phyloP scores from a whole-genome alignment of 2,797 vertebrate genomes.

The Anguilla anguilla region DNA sequence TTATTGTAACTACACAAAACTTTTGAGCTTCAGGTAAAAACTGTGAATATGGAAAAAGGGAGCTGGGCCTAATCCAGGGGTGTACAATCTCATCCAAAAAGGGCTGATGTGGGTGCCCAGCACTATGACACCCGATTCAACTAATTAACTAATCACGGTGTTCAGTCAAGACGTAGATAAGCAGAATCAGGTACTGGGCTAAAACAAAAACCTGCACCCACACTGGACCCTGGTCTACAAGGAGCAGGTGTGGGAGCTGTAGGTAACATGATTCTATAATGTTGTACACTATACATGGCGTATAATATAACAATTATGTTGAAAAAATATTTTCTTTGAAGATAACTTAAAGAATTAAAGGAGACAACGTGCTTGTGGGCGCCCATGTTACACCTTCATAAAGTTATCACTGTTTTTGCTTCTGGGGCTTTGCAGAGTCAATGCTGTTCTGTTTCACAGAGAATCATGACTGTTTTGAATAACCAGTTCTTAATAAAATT shows the following conservation, averaged over 20 bases:
- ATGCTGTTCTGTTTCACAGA: background rate
- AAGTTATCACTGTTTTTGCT: background rate
- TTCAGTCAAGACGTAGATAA: background rate
- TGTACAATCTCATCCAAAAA: background rate
- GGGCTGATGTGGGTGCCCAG: constrained; percentile 26
- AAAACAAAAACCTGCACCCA: background rate
- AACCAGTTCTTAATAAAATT: background rate
- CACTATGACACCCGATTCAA: background rate
- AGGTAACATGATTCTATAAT: background rate
- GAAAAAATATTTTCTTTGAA: background rate
- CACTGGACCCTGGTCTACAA: background rate
- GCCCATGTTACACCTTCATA: background rate
- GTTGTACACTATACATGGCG: background rate
- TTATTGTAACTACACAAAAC: constrained; percentile 6
- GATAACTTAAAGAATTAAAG: background rate
- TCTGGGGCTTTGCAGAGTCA: background rate
- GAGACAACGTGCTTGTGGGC: background rate
- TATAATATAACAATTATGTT: background rate
- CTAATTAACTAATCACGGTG: background rate
- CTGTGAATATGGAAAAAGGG: background rate
- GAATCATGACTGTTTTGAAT: background rate
- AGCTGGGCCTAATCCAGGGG: background rate
- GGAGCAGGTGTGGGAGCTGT: background rate
- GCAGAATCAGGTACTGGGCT: background rate
- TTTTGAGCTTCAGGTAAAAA: background rate